These are phyloP conservation scores for Aplysina aerophoba DNA, from an alignment of 37 sponge, comb jelly and placozoan genomes.

Conservation along the genomic window DNA sequence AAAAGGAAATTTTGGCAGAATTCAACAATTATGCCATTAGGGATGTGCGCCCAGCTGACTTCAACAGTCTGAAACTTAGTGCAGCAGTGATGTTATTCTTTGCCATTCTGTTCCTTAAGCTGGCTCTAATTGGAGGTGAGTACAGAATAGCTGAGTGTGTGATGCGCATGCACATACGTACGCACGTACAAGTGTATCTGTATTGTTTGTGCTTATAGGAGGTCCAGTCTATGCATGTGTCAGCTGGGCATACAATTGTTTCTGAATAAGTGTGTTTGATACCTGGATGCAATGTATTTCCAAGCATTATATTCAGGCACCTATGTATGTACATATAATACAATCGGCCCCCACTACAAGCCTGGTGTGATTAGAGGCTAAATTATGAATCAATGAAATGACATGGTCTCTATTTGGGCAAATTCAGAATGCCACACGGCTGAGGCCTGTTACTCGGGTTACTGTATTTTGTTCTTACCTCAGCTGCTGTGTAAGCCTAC, in stretches of 20 bases:
- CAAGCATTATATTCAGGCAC: no score
- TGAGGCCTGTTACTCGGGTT: no score
- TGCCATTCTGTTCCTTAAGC: background rate
- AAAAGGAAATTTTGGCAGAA: background rate
- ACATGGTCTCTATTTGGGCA: no score
- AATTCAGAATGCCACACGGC: no score
- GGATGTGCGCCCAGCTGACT: background rate
- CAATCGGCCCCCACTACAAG: no score
- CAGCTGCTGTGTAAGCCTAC: no score
- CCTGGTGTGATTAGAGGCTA: no score
- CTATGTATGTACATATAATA: no score
- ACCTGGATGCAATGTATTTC: background rate
- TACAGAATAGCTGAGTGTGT: background rate
- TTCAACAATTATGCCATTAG: background rate
- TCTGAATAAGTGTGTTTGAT: background rate
- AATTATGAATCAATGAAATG: no score
- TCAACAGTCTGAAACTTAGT: background rate
- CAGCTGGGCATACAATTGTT: constrained; percentile 13
- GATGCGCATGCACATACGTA: background rate
- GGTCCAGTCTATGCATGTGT: constrained; percentile 18
- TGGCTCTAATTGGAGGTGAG: constrained; percentile 20
- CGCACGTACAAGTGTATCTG: constrained; percentile 13
- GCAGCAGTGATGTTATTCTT: background rate
- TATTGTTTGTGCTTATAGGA: constrained; percentile 24
- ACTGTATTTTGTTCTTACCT: no score